Percentiles rank a stretch among this genome's conserved stretches.
Evolutionary conservation across 2,113 vertebrate species (phyloP).

Genomic region (Sprattus sprattus): DNA sequence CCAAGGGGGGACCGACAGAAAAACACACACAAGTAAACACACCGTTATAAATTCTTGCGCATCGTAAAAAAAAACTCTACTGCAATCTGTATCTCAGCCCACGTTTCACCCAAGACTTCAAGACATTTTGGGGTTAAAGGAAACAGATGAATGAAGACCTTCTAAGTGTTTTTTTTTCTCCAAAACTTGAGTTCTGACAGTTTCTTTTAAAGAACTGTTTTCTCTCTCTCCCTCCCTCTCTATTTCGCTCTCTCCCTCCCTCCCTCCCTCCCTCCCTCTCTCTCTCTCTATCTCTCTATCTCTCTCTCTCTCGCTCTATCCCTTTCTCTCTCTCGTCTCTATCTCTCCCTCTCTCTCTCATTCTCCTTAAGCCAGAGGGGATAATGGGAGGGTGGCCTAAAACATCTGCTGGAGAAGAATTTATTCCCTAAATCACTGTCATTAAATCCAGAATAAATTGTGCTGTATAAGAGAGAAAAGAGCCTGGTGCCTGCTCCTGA

Average conservation of each 20-base stretch:
- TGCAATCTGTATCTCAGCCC: neutral
- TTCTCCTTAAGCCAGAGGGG: constrained; percentile 33
- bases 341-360: constrained; percentile 13
- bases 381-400: constrained; percentile 46
- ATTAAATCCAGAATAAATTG: constrained; percentile 61
- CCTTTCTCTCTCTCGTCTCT: neutral
- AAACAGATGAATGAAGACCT: neutral
- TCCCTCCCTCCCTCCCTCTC: too few relatives aligned
- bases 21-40: neutral
- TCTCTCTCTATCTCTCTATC: neutral
- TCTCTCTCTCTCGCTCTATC: neutral
- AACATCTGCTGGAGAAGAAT: constrained; percentile 63
- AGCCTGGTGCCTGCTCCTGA: constrained; percentile 33
- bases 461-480: constrained; percentile 43
- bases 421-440: constrained; percentile 63
- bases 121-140: neutral
- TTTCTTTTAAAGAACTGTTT: neutral
- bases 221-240: neutral
- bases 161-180: neutral
- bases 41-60: neutral
- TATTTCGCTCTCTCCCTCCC: too few relatives aligned
- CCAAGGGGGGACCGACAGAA: neutral
- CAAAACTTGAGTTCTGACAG: neutral
- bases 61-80: neutral
- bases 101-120: neutral